Percentiles rank a stretch among this genome's conserved stretches.
These are phyloP conservation scores for Poecilia wingei DNA, from an alignment of 2,797 vertebrate species.

Conservation along the genomic window DNA sequence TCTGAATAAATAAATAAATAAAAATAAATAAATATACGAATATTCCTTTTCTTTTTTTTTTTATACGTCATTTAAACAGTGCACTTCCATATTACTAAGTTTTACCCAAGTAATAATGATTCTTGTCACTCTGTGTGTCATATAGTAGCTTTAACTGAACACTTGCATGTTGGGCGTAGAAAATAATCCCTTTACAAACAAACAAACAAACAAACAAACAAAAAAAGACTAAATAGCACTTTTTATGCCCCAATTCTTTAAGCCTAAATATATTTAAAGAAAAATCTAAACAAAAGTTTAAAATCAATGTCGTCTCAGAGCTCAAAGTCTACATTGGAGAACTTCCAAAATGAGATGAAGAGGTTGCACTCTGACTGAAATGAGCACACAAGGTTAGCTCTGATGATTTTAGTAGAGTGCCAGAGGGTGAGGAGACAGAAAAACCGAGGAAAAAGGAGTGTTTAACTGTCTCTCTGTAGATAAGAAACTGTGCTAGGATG, in stretches of 20 bases:
- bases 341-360: constrained; percentile 49
- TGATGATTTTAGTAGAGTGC: constrained; percentile 43
- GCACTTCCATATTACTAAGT: constrained; percentile 31
- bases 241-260: constrained; percentile 8
- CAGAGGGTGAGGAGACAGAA: constrained; percentile 47
- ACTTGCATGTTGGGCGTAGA: constrained; percentile 9
- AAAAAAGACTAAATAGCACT: constrained; percentile 25
- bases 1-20: constrained; percentile 81
- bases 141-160: constrained; percentile 30
- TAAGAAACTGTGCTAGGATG: constrained; percentile 85
- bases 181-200: constrained; percentile 7
- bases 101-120: constrained; percentile 12
- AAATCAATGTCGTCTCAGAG: constrained; percentile 23
- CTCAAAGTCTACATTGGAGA: constrained; percentile 48
- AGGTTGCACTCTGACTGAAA: constrained; percentile 52
- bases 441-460: constrained; percentile 32
- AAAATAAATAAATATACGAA: constrained; percentile 84
- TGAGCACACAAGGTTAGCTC: constrained; percentile 58
- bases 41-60: constrained; percentile 24
- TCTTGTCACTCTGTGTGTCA: constrained; percentile 21
- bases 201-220: neutral
- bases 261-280: constrained; percentile 19
- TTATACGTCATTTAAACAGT: constrained; percentile 7
- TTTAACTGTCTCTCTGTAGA: constrained; percentile 43
- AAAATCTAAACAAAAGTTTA: constrained; percentile 24